A percentile compares a stretch with the other conserved stretches of the same genome.
These are phyloP conservation scores for Enteromius treurensis DNA, from an alignment of 2,797 vertebrate species.

Conservation along the genomic window DNA sequence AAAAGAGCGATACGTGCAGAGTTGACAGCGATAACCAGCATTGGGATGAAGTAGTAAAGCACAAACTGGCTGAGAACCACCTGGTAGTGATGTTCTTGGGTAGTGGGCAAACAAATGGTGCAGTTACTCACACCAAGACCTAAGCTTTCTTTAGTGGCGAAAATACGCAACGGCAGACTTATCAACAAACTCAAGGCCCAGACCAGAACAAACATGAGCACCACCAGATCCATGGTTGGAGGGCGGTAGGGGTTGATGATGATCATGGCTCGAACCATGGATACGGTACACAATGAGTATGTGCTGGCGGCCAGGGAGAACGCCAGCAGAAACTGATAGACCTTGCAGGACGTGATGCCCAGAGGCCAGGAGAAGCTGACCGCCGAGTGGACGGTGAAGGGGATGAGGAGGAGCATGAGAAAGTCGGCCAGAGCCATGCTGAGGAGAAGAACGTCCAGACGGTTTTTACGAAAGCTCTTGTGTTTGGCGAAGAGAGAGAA, in stretches of 20 bases:
- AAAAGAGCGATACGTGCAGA: conserved; percentile 75
- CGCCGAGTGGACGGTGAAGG: conserved; percentile 76
- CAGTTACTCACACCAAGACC: conserved; percentile 65
- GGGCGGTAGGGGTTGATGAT: conserved; percentile 77
- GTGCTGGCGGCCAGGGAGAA: conserved; percentile 81
- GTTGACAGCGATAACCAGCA: conserved; percentile 78
- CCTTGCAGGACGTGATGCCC: conserved; percentile 75
- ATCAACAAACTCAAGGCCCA: conserved; percentile 79
- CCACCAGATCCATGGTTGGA: conserved; percentile 70
- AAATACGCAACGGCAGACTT: conserved; percentile 76
- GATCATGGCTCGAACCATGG: conserved; percentile 76
- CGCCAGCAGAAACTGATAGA: conserved; percentile 81
- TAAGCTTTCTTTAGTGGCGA: conserved; percentile 71
- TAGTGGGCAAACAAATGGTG: conserved; percentile 75
- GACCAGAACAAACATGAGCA: conserved; percentile 74
- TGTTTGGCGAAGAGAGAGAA: conserved; percentile 79
- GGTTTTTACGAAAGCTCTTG: conserved; percentile 77
- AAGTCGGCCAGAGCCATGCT: conserved; percentile 81
- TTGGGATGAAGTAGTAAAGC: conserved; percentile 77
- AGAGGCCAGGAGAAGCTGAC: conserved; percentile 77
- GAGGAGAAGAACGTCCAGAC: conserved; percentile 77
- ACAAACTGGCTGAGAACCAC: conserved; percentile 79
- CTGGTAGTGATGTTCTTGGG: conserved; percentile 77
- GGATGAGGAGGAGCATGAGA: conserved; percentile 77
- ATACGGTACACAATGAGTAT: conserved; percentile 80